Percentiles rank a stretch among this genome's conserved stretches.
phyloP scores from a whole-genome alignment of 2,888 invertebrate species.

The Nezara viridula region DNA sequence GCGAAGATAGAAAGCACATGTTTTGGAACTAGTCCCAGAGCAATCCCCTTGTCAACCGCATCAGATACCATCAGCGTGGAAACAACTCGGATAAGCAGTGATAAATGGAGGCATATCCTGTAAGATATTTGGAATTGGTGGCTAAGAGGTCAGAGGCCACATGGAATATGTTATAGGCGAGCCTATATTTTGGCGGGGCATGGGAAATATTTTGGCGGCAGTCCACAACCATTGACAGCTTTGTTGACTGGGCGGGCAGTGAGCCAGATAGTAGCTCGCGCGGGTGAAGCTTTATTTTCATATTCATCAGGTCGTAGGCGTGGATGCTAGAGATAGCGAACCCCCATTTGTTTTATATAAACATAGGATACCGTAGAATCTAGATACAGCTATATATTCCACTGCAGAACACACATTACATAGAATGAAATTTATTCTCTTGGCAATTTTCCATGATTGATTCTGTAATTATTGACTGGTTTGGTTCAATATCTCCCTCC shows the following conservation, averaged over 20 bases:
- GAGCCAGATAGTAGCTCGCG: background rate
- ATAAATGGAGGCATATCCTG: background rate
- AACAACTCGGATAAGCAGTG: background rate
- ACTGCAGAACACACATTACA: too few relatives aligned
- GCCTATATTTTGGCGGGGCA: background rate
- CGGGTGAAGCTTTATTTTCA: slow-evolving; percentile 15
- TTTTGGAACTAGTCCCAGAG: background rate
- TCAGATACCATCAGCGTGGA: background rate
- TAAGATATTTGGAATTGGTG: background rate
- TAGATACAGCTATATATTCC: background rate
- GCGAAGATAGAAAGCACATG: background rate
- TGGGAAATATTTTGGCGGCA: background rate
- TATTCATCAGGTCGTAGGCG: background rate
- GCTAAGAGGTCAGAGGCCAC: background rate
- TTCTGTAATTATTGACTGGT: too few relatives aligned
- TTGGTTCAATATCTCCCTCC: too few relatives aligned
- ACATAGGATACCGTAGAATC: background rate
- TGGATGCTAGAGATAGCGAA: background rate
- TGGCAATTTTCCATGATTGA: too few relatives aligned
- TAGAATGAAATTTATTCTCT: too few relatives aligned
- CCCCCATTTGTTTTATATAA: background rate
- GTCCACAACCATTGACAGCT: slow-evolving; percentile 22
- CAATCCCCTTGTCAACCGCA: background rate
- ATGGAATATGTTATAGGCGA: background rate
- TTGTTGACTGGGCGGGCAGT: slow-evolving; percentile 23